Conservation (phyloP, 2,797 vertebrate genomes). For the Molossus alvarezi region DNA sequence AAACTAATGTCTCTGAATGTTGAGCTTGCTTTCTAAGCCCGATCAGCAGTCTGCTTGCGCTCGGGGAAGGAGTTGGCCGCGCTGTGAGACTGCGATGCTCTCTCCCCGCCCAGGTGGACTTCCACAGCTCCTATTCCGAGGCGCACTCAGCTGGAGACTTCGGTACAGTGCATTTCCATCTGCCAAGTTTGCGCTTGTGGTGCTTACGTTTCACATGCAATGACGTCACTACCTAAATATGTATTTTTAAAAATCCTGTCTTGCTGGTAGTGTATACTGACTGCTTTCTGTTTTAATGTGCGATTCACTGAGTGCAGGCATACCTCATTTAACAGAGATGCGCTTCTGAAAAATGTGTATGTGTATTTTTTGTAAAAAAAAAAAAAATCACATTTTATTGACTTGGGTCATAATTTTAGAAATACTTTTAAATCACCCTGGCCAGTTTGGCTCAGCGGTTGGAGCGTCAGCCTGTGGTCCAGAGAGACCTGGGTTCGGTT, state of each 20-base stretch:
- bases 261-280: background rate
- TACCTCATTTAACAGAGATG: background rate
- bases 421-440: background rate
- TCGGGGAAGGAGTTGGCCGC: background rate
- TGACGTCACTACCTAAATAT: background rate
- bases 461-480: no score
- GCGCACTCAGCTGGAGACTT: conserved; percentile 91
- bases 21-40: accelerated
- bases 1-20: background rate
- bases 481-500: no score
- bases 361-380: background rate
- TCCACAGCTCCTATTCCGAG: conserved; percentile 89
- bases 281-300: background rate
- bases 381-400: background rate
- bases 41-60: accelerated
- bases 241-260: background rate
- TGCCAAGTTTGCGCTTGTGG: background rate
- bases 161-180: conserved; percentile 87
- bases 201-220: background rate
- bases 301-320: background rate
- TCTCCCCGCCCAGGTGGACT: conserved; percentile 90
- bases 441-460: no score
- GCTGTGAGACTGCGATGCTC: background rate
- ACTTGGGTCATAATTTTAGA: background rate
- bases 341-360: background rate